phyloP scores from a whole-genome alignment of 2,797 vertebrate genomes.

The Australoheros facetus region DNA sequence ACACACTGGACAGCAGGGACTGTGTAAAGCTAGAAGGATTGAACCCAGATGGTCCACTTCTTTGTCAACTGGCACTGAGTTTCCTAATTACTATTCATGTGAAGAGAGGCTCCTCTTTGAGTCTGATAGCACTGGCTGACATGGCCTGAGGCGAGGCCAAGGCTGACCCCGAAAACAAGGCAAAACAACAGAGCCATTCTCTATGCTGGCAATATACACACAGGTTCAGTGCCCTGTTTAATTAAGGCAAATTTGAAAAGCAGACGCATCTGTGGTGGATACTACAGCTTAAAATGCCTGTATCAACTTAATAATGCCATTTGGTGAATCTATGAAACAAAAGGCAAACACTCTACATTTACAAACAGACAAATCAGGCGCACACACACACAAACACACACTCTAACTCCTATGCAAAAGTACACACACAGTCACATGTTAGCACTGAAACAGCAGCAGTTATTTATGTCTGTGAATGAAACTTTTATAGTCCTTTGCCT shows the following conservation, averaged over 20 bases:
- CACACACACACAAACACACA: neutral
- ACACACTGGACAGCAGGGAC: conserved; percentile 50
- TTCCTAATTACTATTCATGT: conserved; percentile 74
- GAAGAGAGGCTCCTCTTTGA: conserved; percentile 65
- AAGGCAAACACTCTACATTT: neutral
- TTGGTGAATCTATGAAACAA: neutral
- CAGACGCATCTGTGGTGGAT: neutral
- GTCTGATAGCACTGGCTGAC: conserved; percentile 50
- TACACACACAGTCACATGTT: conserved; percentile 22
- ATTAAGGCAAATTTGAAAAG: conserved; percentile 3
- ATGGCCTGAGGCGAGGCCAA: conserved; percentile 63
- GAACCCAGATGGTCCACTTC: conserved; percentile 68
- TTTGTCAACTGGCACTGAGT: conserved; percentile 59
- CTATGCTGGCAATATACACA: neutral
- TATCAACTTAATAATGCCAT: neutral
- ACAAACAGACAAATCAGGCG: neutral
- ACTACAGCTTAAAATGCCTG: neutral
- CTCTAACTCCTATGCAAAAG: neutral
- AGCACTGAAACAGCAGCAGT: conserved; percentile 61
- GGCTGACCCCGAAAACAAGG: conserved; percentile 39
- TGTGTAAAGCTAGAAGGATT: conserved; percentile 48
- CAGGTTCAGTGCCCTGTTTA: neutral
- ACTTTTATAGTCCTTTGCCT: conserved; percentile 50
- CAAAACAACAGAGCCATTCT: conserved; percentile 56
- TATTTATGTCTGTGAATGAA: conserved; percentile 64